These are phyloP conservation scores for Pseudochirops corinnae DNA, from an alignment of 2,797 vertebrate genomes.

Conservation along the genomic window DNA sequence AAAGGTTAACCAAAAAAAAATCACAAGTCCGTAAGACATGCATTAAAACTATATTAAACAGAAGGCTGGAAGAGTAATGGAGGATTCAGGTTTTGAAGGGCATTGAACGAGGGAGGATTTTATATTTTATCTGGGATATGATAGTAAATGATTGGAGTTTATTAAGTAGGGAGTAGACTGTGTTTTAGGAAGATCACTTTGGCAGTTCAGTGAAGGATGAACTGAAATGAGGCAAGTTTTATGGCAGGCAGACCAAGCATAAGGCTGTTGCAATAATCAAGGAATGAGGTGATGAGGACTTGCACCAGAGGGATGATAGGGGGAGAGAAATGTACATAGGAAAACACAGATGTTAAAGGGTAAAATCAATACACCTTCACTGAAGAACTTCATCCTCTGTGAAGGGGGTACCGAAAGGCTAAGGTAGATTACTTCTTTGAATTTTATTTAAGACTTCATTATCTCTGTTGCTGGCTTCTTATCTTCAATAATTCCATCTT, in stretches of 20 bases:
- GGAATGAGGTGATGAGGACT: background rate
- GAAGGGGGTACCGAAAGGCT: background rate
- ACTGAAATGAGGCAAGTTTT: background rate
- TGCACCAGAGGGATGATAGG: background rate
- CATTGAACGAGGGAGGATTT: background rate
- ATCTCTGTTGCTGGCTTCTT: background rate
- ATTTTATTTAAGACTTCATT: background rate
- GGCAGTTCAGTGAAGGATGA: background rate
- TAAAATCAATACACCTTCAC: background rate
- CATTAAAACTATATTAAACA: background rate
- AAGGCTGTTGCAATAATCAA: background rate
- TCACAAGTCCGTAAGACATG: background rate
- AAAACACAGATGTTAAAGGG: background rate
- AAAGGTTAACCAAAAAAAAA: background rate
- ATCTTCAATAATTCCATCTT: background rate
- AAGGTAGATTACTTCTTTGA: background rate
- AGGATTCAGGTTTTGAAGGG: background rate
- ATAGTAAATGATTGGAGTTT: background rate
- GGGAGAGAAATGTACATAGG: background rate
- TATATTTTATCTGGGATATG: background rate
- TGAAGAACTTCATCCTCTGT: background rate
- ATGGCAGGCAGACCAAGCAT: background rate
- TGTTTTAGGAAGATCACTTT: background rate
- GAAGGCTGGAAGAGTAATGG: background rate
- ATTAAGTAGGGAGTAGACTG: background rate